Conservation (phyloP, 2,113 vertebrate genomes). For the Dolichallabes microphthalmus region DNA sequence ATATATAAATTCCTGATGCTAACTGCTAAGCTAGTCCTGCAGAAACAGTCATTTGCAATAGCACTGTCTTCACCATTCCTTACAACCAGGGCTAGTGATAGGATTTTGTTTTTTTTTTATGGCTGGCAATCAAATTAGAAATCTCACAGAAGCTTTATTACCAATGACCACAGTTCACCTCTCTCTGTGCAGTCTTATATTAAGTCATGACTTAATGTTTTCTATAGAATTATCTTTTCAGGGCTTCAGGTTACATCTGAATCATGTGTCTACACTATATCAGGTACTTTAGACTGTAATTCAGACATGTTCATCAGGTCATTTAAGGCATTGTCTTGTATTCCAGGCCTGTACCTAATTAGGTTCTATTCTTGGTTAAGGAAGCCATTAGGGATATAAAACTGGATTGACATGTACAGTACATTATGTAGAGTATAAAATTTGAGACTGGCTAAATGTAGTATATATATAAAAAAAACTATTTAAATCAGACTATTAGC, state of each 20-base stretch:
- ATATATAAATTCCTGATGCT: neutral
- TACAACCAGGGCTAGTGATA: too few relatives aligned
- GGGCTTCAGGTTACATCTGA: neutral
- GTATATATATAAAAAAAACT: neutral
- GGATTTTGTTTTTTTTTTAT: neutral
- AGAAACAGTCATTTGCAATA: too few relatives aligned
- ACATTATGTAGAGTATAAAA: too few relatives aligned
- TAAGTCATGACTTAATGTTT: neutral
- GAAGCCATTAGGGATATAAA: constrained; percentile 1
- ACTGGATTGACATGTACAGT: neutral
- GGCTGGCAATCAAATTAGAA: neutral
- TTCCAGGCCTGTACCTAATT: constrained; percentile 13
- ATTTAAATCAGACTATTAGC: neutral
- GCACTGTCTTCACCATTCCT: too few relatives aligned
- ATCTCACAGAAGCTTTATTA: neutral
- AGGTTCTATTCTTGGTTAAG: constrained; percentile 13
- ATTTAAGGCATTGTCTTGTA: neutral
- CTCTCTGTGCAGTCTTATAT: neutral
- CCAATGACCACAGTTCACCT: neutral
- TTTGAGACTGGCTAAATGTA: neutral
- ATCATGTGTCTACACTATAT: neutral
- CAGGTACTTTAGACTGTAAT: neutral
- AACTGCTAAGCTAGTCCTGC: too few relatives aligned
- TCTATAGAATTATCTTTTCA: neutral
- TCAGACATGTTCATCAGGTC: constrained; percentile 14